Conservation (phyloP, 1,140 invertebrate genomes). For the Trichoplusia ni region DNA sequence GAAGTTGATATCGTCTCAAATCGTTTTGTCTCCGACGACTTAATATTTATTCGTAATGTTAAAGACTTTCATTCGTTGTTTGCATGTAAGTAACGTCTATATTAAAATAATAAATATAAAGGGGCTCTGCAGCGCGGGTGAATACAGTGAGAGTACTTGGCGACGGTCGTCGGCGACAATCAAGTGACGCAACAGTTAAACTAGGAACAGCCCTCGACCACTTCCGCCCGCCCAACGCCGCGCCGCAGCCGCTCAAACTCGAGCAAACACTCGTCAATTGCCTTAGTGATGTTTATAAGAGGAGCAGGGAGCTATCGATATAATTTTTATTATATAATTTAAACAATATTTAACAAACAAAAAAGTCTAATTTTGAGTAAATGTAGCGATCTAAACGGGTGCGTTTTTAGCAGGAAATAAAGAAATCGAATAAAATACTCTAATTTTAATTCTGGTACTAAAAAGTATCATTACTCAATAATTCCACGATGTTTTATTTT, state of each 20-base stretch:
- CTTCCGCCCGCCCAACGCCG: slow-evolving; percentile 60
- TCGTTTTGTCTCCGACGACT: neutral
- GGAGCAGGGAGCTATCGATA: slow-evolving; percentile 44
- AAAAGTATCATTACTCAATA: too few species aligned
- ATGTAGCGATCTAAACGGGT: too few species aligned
- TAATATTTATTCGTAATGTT: neutral
- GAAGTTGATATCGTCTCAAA: slow-evolving; percentile 1
- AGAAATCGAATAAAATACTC: too few species aligned
- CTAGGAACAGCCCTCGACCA: slow-evolving; percentile 65
- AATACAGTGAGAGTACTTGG: slow-evolving; percentile 22
- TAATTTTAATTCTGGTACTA: too few species aligned
- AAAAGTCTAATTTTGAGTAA: neutral
- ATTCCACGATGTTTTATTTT: too few species aligned
- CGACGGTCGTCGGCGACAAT: slow-evolving; percentile 50
- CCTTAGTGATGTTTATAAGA: slow-evolving; percentile 50
- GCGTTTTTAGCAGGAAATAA: too few species aligned
- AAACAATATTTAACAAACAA: neutral
- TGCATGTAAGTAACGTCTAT: neutral
- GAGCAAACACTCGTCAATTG: slow-evolving; percentile 70
- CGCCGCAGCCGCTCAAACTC: slow-evolving; percentile 64
- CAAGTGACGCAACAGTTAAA: slow-evolving; percentile 74
- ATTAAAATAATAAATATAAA: slow-evolving; percentile 27
- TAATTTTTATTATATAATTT: neutral
- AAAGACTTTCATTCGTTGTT: neutral
- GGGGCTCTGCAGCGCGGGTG: neutral